Percentiles rank a stretch among this genome's conserved stretches.
phyloP scores from a whole-genome alignment of 2,797 vertebrate species.

The Pseudochaenichthys georgianus region DNA sequence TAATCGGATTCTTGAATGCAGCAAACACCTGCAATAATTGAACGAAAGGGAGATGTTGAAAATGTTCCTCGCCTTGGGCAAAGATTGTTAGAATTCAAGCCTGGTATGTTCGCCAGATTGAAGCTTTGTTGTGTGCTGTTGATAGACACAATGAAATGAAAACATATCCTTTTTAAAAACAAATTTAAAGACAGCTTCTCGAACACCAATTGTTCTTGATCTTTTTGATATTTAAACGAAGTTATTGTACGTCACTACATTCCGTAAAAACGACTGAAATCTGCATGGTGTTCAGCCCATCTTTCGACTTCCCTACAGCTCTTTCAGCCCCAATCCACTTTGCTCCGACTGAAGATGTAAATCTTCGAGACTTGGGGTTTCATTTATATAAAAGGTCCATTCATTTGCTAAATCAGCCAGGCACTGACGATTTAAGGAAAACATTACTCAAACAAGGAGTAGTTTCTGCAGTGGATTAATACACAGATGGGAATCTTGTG shows the following conservation, averaged over 20 bases:
- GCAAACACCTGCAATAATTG: background rate
- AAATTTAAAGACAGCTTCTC: background rate
- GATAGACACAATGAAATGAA: background rate
- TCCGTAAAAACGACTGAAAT: background rate
- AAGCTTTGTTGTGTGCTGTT: background rate
- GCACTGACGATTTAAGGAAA: background rate
- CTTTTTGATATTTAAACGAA: background rate
- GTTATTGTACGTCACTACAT: background rate
- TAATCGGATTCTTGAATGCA: background rate
- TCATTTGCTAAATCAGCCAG: background rate
- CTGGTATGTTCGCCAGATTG: background rate
- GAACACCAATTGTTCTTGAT: background rate
- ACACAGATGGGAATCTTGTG: background rate
- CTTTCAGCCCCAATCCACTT: background rate
- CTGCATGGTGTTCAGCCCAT: too few relatives aligned
- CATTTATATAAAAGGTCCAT: background rate
- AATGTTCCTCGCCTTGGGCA: background rate
- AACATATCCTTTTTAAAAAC: background rate
- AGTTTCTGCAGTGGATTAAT: background rate
- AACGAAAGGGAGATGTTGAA: background rate
- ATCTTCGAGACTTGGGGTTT: conserved; percentile 1
- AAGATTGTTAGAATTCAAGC: background rate
- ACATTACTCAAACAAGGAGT: background rate
- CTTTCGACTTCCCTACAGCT: background rate
- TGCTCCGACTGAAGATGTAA: background rate